Evolutionary conservation across 2,888 invertebrate species (phyloP), one percentile per base, ranked within the genome.

Genomic region (Masnerella sp.): DNA sequence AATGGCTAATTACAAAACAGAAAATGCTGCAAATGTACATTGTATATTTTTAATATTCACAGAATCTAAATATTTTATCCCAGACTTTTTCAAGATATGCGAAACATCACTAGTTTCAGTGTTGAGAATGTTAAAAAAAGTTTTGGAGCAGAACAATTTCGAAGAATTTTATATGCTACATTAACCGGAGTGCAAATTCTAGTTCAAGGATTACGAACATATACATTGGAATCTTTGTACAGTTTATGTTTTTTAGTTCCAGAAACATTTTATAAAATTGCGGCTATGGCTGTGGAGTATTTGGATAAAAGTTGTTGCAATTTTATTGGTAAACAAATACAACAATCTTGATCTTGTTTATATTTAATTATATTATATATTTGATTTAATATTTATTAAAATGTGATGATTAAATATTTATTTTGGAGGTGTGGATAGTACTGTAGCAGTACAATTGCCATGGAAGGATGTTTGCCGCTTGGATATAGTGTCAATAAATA

Each of bases 121-220:
- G 22, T 83, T 94, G 22, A 89, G 92, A 65, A 85, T 88, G 38
- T 85, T 93, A 90, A 90, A 75, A 88, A 88, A 51, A 82, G 90
- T 51, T 81, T 94, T 43, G 89, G 90, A n/a, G 89, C 89, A 56
- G 87, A 90, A 59, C 89, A 91, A 56, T 91, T 93, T 80, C 89
- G 89, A 17, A 90, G 89, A 77, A 79, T 91, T 20, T 88, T 92
- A 78, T 94, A 91, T 83, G 93, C 94, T 79, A 89, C 90, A 17
- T 85, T 94, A 65, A 91, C 90, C 28, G 94, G 94, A 3, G 89
- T 92, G 54, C 89, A 91, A 87, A 91, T 93, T 69, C 78, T 87
- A 52, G 82, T 87, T 1, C 82, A 87, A 42, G 87, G 87, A 32
- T 83, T 86, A 5, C 80, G 77, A 43, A 43, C 58, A 61, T 76